Conservation (phyloP, 2,797 vertebrate genomes). For the Spondyliosoma cantharus region DNA sequence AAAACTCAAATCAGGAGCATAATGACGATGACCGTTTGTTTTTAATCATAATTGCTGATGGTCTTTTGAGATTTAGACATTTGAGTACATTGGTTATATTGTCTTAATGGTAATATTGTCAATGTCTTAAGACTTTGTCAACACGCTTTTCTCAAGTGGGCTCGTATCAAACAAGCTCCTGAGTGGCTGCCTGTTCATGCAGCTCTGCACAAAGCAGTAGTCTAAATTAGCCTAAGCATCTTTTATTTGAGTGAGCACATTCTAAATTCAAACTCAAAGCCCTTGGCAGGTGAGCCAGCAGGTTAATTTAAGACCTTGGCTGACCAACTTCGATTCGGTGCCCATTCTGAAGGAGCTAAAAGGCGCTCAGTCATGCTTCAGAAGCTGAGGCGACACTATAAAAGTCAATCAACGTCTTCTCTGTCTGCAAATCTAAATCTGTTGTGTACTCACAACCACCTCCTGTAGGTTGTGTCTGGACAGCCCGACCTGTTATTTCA, state of each 20-base stretch:
- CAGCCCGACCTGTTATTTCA: constrained; percentile 57
- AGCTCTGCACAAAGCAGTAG: constrained; percentile 23
- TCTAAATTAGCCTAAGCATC: constrained; percentile 26
- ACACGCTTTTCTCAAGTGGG: not conserved
- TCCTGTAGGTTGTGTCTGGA: constrained; percentile 48
- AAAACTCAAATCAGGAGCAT: constrained; percentile 10
- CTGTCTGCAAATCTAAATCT: constrained; percentile 31
- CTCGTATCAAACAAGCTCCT: not conserved
- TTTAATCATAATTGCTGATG: not conserved
- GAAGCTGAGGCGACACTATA: constrained; percentile 52
- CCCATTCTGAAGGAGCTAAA: constrained; percentile 43
- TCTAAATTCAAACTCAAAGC: constrained; percentile 45
- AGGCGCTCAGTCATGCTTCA: constrained; percentile 68
- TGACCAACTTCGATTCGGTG: constrained; percentile 46
- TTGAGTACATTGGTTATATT: not conserved
- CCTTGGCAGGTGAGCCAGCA: constrained; percentile 40
- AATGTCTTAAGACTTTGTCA: not conserved
- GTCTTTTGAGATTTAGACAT: not conserved
- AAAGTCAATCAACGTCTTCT: constrained; percentile 30
- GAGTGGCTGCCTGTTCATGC: constrained; percentile 20
- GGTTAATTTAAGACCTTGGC: constrained; percentile 56
- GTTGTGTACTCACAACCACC: constrained; percentile 8
- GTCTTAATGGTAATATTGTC: too few relatives aligned
- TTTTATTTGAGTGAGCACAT: constrained; percentile 45
- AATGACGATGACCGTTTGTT: not conserved